Conservation (phyloP, 1,140 invertebrate species). For the Tetramorium parvispinum region DNA sequence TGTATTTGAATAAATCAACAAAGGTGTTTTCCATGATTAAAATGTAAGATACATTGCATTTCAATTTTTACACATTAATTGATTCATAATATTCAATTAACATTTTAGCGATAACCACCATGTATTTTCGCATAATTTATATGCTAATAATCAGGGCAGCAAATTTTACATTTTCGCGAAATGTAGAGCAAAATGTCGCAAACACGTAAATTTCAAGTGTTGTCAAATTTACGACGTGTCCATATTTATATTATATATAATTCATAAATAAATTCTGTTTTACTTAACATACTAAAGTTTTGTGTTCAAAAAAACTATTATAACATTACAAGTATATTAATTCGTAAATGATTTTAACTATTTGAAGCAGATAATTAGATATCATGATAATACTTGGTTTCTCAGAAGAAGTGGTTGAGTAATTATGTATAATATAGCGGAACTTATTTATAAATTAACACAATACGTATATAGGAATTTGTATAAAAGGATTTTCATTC, state of each 20-base stretch:
- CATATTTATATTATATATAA: constrained; percentile 11
- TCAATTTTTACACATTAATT: constrained; percentile 19
- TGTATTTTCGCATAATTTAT: constrained; percentile 27
- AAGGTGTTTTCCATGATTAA: neutral
- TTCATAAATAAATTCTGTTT: neutral
- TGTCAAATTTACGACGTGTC: constrained; percentile 12
- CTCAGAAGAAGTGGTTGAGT: no score
- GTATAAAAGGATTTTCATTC: constrained; percentile 62
- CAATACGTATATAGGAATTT: constrained; percentile 11
- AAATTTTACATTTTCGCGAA: constrained; percentile 22
- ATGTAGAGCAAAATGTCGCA: neutral
- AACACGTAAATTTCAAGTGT: constrained; percentile 39
- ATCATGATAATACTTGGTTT: no score
- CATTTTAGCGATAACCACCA: neutral
- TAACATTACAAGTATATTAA: neutral
- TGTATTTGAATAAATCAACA: constrained; percentile 16
- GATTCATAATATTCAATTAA: constrained; percentile 30
- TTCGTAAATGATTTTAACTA: neutral
- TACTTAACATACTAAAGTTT: neutral
- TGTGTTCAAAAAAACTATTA: neutral
- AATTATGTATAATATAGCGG: no score
- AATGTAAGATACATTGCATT: neutral
- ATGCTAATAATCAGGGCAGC: constrained; percentile 27
- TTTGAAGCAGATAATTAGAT: neutral
- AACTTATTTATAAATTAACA: no score